Percentiles rank a stretch among this genome's conserved stretches.
Evolutionary conservation across 2,113 vertebrate genomes (phyloP).

Genomic region (Tetraodon nigroviridis): DNA sequence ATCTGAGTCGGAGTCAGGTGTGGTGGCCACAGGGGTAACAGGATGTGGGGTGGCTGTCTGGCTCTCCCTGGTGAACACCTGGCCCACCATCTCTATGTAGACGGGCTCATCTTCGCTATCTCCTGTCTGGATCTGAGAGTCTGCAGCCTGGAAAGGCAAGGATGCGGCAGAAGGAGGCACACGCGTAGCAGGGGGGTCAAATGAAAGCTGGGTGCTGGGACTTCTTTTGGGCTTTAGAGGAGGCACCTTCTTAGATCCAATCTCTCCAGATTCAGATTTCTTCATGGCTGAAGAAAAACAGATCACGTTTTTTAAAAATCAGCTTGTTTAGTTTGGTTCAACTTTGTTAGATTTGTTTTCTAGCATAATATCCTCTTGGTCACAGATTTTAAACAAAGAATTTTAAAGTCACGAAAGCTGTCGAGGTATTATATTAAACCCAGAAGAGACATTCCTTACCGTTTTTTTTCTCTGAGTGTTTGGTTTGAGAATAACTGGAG

Average conservation of each 20-base stretch:
- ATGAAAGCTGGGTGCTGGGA: conserved; percentile 86
- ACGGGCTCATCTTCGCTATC: conserved; percentile 83
- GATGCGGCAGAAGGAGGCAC: conserved; percentile 65
- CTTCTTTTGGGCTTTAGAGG: conserved; percentile 86
- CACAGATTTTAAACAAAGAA: no score
- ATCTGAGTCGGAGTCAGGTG: conserved; percentile 84
- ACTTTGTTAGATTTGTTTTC: no score
- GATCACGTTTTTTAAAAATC: conserved; percentile 12
- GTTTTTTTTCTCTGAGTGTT: conserved; percentile 76
- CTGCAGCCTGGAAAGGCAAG: conserved; percentile 60
- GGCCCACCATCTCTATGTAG: conserved; percentile 93
- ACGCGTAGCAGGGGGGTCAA: conserved; percentile 67
- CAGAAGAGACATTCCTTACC: conserved; percentile 44
- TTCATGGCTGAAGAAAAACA: conserved; percentile 69
- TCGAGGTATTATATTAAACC: background rate
- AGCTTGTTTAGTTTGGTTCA: background rate
- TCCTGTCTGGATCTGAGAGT: conserved; percentile 61
- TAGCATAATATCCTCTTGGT: background rate
- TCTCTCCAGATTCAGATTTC: conserved; percentile 79
- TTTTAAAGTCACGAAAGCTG: no score
- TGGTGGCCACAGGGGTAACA: conserved; percentile 69
- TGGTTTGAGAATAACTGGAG: conserved; percentile 60
- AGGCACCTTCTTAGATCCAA: conserved; percentile 79
- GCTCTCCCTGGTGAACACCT: conserved; percentile 79
- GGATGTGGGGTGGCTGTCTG: conserved; percentile 72